These are phyloP conservation scores for Hymenochirus boettgeri DNA, from an alignment of 2,113 vertebrate genomes.

Conservation along the genomic window DNA sequence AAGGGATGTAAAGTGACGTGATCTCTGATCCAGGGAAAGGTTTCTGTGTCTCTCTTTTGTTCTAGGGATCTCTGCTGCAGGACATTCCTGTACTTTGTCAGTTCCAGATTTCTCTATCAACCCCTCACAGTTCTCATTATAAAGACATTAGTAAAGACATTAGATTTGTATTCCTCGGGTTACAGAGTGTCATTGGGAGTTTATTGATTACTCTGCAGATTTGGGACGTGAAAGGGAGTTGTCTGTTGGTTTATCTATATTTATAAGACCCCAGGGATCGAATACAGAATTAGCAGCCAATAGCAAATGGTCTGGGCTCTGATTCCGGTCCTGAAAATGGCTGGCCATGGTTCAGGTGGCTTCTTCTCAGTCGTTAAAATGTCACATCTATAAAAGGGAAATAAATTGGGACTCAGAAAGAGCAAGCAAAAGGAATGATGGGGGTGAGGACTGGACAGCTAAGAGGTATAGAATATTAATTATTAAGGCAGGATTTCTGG, in stretches of 20 bases:
- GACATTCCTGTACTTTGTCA: no score
- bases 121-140: constrained; percentile 6
- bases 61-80: no score
- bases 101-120: not conserved
- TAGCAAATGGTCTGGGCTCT: not conserved
- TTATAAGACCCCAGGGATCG: constrained; percentile 6
- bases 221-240: constrained; percentile 6
- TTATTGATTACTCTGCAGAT: constrained; percentile 34
- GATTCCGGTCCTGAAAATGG: not conserved
- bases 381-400: not conserved
- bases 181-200: constrained; percentile 14
- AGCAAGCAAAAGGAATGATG: not conserved
- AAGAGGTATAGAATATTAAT: no score
- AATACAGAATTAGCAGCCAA: constrained; percentile 7
- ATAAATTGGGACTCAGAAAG: not conserved
- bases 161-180: constrained; percentile 17
- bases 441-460: not conserved
- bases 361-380: not conserved
- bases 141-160: constrained; percentile 23
- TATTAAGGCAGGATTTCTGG: no score
- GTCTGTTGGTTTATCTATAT: constrained; percentile 9
- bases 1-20: no score
- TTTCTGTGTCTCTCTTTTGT: no score
- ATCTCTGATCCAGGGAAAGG: no score
- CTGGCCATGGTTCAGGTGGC: not conserved